Evolutionary conservation across 2,113 vertebrate genomes (phyloP).

Genomic region (Cacatua alba): DNA sequence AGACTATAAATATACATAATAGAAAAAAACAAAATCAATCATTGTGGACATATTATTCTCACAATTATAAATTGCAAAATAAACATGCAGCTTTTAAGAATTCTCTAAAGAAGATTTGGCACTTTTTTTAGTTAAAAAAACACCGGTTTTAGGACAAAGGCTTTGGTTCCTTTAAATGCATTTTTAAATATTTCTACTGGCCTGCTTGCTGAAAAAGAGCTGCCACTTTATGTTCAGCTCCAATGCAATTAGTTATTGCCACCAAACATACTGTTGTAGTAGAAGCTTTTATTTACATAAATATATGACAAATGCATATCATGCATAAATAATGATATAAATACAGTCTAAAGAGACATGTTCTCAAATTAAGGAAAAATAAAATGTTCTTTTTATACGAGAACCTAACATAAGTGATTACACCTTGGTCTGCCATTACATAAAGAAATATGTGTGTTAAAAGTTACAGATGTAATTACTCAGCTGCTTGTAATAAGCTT

Average conservation of each 20-base stretch:
- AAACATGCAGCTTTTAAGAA: not conserved
- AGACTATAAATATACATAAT: not conserved
- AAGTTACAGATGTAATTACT: not conserved
- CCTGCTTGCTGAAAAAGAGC: not conserved
- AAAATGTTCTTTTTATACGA: not conserved
- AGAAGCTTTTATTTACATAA: not conserved
- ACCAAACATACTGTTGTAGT: not conserved
- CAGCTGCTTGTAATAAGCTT: not conserved
- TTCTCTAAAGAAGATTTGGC: not conserved
- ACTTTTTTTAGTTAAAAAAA: not conserved
- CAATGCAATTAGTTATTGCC: not conserved
- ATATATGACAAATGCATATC: not conserved
- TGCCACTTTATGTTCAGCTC: not conserved
- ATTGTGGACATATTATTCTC: not conserved
- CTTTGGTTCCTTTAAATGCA: not conserved
- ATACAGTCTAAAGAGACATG: not conserved
- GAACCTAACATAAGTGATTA: not conserved
- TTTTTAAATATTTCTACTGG: not conserved
- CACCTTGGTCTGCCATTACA: not conserved
- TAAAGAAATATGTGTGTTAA: not conserved
- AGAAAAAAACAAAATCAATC: not conserved
- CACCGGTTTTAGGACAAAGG: not conserved
- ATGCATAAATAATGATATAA: not conserved
- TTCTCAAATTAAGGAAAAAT: not conserved
- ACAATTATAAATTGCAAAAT: not conserved